These are phyloP conservation scores for Formica selysi DNA, from an alignment of 1,140 invertebrate genomes.

Conservation along the genomic window DNA sequence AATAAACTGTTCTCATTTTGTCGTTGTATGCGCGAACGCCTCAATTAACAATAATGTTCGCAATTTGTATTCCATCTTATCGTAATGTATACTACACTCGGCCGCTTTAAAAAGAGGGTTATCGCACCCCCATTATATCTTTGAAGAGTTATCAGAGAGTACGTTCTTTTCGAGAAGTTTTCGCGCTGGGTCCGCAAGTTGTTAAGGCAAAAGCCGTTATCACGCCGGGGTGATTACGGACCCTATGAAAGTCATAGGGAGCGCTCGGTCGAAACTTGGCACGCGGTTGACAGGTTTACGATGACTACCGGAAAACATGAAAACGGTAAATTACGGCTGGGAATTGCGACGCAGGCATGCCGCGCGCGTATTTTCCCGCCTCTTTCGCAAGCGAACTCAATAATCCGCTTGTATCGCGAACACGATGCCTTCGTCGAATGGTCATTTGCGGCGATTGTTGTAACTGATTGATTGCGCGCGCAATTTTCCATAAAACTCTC, in stretches of 20 bases:
- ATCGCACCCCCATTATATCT: not conserved
- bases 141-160: not conserved
- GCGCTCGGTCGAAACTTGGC: constrained; percentile 22
- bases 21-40: not conserved
- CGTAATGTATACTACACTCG: not conserved
- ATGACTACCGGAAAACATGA: constrained; percentile 54
- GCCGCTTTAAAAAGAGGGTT: not conserved
- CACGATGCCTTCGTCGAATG: constrained; percentile 17
- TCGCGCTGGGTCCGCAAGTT: constrained; percentile 9
- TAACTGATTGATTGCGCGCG: constrained; percentile 49
- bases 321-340: constrained; percentile 53
- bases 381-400: constrained; percentile 4
- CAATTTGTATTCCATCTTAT: not conserved
- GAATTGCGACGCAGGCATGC: constrained; percentile 13
- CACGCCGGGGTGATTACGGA: constrained; percentile 43
- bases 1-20: not conserved
- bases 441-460: constrained; percentile 59
- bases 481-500: constrained; percentile 20
- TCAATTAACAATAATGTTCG: constrained; percentile 7
- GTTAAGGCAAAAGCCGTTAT: constrained; percentile 58
- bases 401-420: constrained; percentile 42
- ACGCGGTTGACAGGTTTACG: constrained; percentile 57
- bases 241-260: constrained; percentile 4
- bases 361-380: not conserved
- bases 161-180: constrained; percentile 27